These are phyloP conservation scores for Forpus xanthops DNA, from an alignment of 2,797 vertebrate genomes.

Conservation along the genomic window DNA sequence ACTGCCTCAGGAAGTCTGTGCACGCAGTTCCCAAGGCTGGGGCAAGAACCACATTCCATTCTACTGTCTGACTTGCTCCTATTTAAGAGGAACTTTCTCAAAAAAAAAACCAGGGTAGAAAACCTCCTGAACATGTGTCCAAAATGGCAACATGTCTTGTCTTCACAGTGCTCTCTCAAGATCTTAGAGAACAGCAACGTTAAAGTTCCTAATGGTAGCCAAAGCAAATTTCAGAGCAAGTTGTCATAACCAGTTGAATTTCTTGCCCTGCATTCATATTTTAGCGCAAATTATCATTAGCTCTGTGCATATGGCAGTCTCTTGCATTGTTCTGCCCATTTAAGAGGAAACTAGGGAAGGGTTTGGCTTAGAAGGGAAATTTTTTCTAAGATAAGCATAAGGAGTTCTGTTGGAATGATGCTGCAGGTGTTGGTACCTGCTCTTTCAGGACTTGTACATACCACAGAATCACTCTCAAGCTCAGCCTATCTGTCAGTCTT, in stretches of 20 bases:
- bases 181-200: not conserved
- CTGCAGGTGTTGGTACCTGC: not conserved
- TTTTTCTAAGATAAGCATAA: not conserved
- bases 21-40: rapidly evolving
- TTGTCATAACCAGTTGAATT: not conserved
- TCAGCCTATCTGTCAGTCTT: not conserved
- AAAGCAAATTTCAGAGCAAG: not conserved
- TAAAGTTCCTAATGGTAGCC: not conserved
- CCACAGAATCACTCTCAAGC: not conserved
- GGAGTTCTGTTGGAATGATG: not conserved
- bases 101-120: not conserved
- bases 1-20: not conserved
- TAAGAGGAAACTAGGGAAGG: not conserved
- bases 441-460: not conserved
- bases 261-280: not conserved
- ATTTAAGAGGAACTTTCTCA: not conserved
- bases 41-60: not conserved
- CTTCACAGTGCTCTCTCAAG: not conserved
- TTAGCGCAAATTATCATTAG: not conserved
- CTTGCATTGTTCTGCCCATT: not conserved
- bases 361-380: not conserved
- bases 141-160: not conserved
- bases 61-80: not conserved
- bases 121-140: not conserved
- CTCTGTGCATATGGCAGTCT: not conserved